A percentile compares a stretch with the other conserved stretches of the same genome.
Evolutionary conservation across 2,797 vertebrate species (phyloP).

Genomic region (Falco berigora): DNA sequence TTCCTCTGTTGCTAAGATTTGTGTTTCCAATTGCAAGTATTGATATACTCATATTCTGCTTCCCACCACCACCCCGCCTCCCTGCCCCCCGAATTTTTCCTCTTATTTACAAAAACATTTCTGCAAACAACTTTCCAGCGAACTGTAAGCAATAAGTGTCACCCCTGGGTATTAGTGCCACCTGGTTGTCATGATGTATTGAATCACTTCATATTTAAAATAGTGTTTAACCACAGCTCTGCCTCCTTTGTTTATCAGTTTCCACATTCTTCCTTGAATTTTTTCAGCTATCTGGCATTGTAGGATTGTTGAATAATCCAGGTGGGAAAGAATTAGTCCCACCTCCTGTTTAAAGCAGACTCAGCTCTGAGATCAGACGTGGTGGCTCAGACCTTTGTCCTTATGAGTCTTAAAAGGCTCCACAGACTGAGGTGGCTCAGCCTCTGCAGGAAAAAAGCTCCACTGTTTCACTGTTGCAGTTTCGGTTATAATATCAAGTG

Average conservation of each 20-base stretch:
- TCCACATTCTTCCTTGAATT: not conserved
- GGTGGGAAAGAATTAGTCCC: not conserved
- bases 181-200: not conserved
- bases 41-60: not conserved
- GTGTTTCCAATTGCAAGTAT: not conserved
- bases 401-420: not conserved
- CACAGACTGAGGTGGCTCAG: not conserved
- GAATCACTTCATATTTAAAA: not conserved
- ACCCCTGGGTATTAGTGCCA: not conserved
- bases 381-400: not conserved
- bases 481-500: not conserved
- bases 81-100: not conserved
- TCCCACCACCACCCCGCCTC: too few relatives aligned
- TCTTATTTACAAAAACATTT: not conserved
- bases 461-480: not conserved
- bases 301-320: not conserved
- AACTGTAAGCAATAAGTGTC: not conserved
- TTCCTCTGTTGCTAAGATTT: not conserved
- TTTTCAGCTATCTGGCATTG: not conserved
- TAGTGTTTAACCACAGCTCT: not conserved
- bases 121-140: not conserved
- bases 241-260: not conserved
- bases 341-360: not conserved
- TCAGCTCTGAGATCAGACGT: not conserved
- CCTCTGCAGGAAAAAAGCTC: not conserved